These are phyloP conservation scores for Platalea minor DNA, from an alignment of 2,797 vertebrate species.

Conservation along the genomic window DNA sequence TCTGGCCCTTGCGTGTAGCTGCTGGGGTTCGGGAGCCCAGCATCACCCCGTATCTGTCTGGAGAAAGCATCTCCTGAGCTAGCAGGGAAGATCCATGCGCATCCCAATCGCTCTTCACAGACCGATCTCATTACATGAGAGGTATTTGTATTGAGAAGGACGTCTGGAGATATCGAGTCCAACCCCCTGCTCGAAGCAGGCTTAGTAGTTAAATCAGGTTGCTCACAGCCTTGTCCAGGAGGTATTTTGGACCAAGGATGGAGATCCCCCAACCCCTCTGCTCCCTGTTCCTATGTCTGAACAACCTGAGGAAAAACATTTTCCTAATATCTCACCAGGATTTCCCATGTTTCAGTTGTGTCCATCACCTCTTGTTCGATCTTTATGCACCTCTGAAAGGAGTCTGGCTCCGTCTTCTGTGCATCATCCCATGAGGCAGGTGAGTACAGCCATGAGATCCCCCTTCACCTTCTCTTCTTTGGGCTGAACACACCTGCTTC, in stretches of 20 bases:
- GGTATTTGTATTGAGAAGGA: neutral
- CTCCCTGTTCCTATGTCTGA: neutral
- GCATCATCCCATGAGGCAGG: neutral
- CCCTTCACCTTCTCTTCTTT: neutral
- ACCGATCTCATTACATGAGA: neutral
- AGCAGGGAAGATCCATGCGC: neutral
- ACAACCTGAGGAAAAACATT: neutral
- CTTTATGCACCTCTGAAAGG: neutral
- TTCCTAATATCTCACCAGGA: neutral
- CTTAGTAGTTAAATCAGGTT: neutral
- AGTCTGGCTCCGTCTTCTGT: neutral
- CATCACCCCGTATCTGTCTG: neutral
- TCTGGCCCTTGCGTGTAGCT: neutral
- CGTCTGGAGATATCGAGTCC: neutral
- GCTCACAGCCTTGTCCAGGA: neutral
- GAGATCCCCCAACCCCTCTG: neutral
- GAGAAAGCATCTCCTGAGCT: neutral
- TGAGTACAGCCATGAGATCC: neutral
- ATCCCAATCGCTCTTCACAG: accelerated
- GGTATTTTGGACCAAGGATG: neutral
- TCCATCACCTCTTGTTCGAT: neutral
- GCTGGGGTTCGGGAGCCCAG: neutral
- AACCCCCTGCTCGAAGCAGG: neutral
- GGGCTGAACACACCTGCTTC: neutral
- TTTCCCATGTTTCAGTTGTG: neutral